phyloP scores from a whole-genome alignment of 2,797 vertebrate genomes.

The Tiaroga cobitis region DNA sequence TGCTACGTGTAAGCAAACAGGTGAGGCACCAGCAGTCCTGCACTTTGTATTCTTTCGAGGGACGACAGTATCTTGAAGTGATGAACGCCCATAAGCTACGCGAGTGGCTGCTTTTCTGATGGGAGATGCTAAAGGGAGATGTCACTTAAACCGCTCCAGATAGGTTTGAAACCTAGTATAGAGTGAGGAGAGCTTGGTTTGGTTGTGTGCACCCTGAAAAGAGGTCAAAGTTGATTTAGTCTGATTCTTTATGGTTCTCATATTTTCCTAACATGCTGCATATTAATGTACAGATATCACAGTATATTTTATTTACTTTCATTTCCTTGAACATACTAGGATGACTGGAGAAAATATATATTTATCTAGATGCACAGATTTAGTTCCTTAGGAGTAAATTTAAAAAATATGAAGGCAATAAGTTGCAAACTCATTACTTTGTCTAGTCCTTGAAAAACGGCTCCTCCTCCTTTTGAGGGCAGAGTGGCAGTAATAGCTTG shows the following conservation, averaged over 20 bases:
- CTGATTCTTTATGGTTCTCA: neutral
- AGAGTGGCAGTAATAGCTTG: constrained; percentile 53
- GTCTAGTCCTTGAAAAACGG: constrained; percentile 49
- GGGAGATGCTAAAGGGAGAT: constrained; percentile 42
- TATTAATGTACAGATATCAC: constrained; percentile 40
- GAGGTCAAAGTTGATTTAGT: neutral
- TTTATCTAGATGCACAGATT: constrained; percentile 50
- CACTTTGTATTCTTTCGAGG: constrained; percentile 29
- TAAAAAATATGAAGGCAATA: constrained; percentile 57
- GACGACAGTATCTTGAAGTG: constrained; percentile 18
- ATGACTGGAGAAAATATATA: constrained; percentile 20
- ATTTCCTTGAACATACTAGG: constrained; percentile 26
- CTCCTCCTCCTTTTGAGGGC: constrained; percentile 28
- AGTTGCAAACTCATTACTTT: constrained; percentile 44
- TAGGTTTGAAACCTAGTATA: constrained; percentile 21
- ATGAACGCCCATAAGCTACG: constrained; percentile 18
- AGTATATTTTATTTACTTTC: constrained; percentile 42
- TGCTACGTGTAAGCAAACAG: constrained; percentile 33
- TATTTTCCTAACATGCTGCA: constrained; percentile 25
- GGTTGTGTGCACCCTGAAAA: constrained; percentile 45
- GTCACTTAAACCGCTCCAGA: constrained; percentile 6
- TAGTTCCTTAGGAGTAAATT: constrained; percentile 55
- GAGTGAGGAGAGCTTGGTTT: constrained; percentile 48
- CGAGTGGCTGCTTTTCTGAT: constrained; percentile 33
- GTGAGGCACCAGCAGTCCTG: constrained; percentile 41